Evolutionary conservation across 2,113 vertebrate genomes (phyloP).

Genomic region (Hylia prasina): DNA sequence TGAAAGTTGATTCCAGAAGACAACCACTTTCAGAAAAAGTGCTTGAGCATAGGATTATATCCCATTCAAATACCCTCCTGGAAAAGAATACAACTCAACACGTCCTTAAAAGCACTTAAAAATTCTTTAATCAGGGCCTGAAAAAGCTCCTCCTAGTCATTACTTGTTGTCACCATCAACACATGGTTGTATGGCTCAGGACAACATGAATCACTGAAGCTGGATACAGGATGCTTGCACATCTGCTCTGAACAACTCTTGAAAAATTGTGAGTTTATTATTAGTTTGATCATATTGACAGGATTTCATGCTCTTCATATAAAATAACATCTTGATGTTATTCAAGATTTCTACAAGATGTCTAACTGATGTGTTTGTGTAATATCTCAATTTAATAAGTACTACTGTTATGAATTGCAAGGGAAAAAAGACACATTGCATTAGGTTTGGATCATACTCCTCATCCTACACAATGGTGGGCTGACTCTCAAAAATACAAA

Average conservation of each 20-base stretch:
- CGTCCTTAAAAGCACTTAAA: not conserved
- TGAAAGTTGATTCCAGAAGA: conserved; percentile 29
- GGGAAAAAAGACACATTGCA: not conserved
- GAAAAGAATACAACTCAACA: conserved; percentile 5
- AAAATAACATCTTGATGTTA: not conserved
- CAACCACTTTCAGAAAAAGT: conserved; percentile 37
- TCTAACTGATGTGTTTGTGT: not conserved
- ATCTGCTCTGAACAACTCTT: not conserved
- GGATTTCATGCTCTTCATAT: not conserved
- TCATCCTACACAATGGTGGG: not conserved
- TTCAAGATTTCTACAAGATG: not conserved
- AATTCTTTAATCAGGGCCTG: conserved; percentile 9
- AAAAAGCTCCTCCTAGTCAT: not conserved
- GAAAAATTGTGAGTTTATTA: not conserved
- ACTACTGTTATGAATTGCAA: not conserved
- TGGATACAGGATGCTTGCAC: not conserved
- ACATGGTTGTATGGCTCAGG: not conserved
- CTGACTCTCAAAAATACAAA: not conserved
- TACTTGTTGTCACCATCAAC: not conserved
- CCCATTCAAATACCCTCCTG: conserved; percentile 18
- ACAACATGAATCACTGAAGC: not conserved
- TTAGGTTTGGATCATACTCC: not conserved
- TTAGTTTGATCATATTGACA: not conserved
- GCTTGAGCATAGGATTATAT: conserved; percentile 36
- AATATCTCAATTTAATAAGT: not conserved